Conservation (phyloP, 53 echinoderm and acorn worm species). For the Holothuria scabra region DNA sequence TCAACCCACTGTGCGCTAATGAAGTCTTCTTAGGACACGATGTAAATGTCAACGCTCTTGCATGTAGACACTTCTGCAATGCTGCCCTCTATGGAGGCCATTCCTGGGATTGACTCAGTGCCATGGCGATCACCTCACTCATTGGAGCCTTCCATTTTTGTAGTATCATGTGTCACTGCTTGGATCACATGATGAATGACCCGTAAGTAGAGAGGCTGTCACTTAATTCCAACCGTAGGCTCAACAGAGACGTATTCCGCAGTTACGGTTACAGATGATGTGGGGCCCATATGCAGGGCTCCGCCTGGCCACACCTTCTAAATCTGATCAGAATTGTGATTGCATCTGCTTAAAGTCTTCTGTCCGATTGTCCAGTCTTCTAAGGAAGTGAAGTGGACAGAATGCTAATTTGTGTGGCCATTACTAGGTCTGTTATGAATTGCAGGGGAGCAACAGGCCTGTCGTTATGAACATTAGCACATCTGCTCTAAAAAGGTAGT, state of each 20-base stretch:
- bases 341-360: not conserved
- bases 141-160: not conserved
- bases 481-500: too few relatives aligned
- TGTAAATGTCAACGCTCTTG: not conserved
- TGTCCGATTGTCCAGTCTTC: conserved; percentile 28
- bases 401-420: conserved; percentile 27
- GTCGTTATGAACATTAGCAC: too few relatives aligned
- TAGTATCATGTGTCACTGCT: conserved; percentile 26
- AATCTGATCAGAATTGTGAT: conserved; percentile 31
- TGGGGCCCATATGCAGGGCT: conserved; percentile 20
- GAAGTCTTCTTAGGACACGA: not conserved
- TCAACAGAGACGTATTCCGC: conserved; percentile 17
- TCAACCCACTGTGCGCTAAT: not conserved
- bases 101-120: conserved; percentile 8
- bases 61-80: not conserved
- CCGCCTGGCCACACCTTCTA: conserved; percentile 29
- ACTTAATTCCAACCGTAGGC: conserved; percentile 44
- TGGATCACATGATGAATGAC: conserved; percentile 35
- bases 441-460: too few relatives aligned
- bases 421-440: too few relatives aligned
- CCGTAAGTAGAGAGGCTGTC: conserved; percentile 37
- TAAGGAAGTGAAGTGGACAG: conserved; percentile 18
- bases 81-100: conserved; percentile 38
- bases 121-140: conserved; percentile 19
- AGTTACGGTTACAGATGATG: conserved; percentile 38